These are phyloP conservation scores for Amphilophus citrinellus DNA, from an alignment of 2,113 vertebrate species.

Conservation along the genomic window DNA sequence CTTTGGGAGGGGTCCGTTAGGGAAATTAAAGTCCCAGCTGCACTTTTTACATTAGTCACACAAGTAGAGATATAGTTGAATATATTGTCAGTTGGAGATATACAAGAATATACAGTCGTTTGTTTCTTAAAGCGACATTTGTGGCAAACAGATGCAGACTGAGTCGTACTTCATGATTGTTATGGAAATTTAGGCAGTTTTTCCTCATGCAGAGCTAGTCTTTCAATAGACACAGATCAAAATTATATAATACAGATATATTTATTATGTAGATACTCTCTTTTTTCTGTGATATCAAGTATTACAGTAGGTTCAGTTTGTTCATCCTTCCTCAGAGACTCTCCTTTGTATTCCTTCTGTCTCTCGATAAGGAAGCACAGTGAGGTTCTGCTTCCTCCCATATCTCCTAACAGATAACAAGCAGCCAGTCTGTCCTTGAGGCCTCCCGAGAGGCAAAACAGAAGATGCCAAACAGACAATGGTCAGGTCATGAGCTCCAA, in stretches of 20 bases:
- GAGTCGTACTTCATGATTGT: not conserved
- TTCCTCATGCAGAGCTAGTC: not conserved
- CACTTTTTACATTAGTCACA: too few species aligned
- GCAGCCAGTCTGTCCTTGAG: not conserved
- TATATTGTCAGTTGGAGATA: too few species aligned
- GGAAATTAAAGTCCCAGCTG: too few species aligned
- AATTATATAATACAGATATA: not conserved
- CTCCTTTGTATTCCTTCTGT: not conserved
- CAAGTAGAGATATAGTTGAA: too few species aligned
- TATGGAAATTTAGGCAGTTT: fast-evolving
- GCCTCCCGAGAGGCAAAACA: not conserved
- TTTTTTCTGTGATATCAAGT: not conserved
- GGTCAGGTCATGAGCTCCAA: fast-evolving
- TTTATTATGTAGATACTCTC: not conserved
- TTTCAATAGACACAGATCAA: fast-evolving
- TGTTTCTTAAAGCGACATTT: not conserved
- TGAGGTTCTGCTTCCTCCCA: not conserved
- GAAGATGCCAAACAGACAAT: constrained; percentile 4
- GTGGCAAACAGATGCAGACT: not conserved
- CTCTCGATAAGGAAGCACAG: not conserved
- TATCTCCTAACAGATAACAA: not conserved
- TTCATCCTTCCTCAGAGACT: not conserved
- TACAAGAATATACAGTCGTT: too few species aligned
- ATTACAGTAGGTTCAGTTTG: not conserved
- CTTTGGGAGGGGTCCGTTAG: too few species aligned